Percentiles rank a stretch among this genome's conserved stretches.
These are phyloP conservation scores for Drepana falcataria DNA, from an alignment of 2,888 invertebrate species.

Conservation along the genomic window DNA sequence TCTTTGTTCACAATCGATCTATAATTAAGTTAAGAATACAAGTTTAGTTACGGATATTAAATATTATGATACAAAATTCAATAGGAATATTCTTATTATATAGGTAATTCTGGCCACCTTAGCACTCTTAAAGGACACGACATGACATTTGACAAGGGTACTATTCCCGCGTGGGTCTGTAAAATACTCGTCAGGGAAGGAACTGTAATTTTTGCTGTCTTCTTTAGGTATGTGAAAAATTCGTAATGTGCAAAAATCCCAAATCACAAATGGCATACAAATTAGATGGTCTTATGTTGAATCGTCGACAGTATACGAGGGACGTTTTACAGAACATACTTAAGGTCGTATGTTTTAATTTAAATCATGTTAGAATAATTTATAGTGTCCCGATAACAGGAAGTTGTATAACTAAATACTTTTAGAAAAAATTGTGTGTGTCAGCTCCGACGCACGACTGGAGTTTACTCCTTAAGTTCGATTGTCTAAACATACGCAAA, in stretches of 20 bases:
- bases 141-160: slow-evolving; percentile 1
- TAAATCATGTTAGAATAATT: background rate
- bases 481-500: too few species aligned
- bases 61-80: too few species aligned
- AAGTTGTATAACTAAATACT: too few species aligned
- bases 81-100: too few species aligned
- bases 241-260: background rate
- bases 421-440: too few species aligned
- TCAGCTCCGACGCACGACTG: too few species aligned
- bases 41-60: too few species aligned
- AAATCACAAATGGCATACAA: background rate
- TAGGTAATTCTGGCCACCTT: background rate
- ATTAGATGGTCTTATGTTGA: background rate
- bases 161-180: background rate
- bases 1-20: too few species aligned
- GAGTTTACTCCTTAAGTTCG: too few species aligned
- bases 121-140: background rate
- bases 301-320: too few species aligned
- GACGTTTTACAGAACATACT: background rate
- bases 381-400: too few species aligned
- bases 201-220: background rate
- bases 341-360: background rate
- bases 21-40: too few species aligned
- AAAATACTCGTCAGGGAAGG: background rate
- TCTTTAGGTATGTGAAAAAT: background rate